Evolutionary conservation across 2,888 invertebrate species (phyloP), one percentile per base, ranked within the genome.

Genomic region (Conops quadrifasciatus): DNA sequence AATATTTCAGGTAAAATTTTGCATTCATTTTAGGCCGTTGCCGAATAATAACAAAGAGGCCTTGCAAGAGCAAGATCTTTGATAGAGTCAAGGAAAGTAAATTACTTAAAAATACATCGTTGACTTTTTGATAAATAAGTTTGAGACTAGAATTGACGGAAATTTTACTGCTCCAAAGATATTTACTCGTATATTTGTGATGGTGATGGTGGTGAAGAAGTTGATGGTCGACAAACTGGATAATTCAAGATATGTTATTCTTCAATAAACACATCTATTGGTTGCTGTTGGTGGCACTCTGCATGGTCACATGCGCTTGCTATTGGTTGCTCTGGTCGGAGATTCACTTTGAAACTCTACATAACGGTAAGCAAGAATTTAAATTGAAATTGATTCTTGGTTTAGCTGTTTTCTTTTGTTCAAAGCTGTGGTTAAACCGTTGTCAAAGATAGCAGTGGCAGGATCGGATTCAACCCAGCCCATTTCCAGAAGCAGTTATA

Each of bases 261-360:
- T 77, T 79, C 69, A 78, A 80, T 65, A 83, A 81, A 59, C 84
- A 81, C 56, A 72, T 81, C 59, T 79, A 84, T 75, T 84, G 80
- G 80, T 73, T 84, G 24, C 71, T 81, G 56, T 70, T 84, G n/a
- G 75, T 76, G 45, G 76, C 78, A 63, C 75, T 82, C 72, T 80
- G 81, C 45, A 73, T 82, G 9, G 76, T 81, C 63, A 79, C 80
- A 30, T 80, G 79, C 64, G 73, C 76, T 19, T 79, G 79, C 24
- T 85, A 85, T 78, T 85, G 82, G 83, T 72, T 83, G 28, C 73
- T 85, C 16, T 81, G 80, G 75, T 76, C 79, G 5, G 83, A 81
- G 72, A 77, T 81, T 67, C 79, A 80, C 11, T 60, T 81, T 62
- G 79, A 81, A 43, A 73, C 75, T 30, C 70, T 71, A 59, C 66